Percentiles rank a stretch among this genome's conserved stretches.
These are phyloP conservation scores for Pithecia hirsuta DNA, from an alignment of 2,797 vertebrate species.

Conservation along the genomic window DNA sequence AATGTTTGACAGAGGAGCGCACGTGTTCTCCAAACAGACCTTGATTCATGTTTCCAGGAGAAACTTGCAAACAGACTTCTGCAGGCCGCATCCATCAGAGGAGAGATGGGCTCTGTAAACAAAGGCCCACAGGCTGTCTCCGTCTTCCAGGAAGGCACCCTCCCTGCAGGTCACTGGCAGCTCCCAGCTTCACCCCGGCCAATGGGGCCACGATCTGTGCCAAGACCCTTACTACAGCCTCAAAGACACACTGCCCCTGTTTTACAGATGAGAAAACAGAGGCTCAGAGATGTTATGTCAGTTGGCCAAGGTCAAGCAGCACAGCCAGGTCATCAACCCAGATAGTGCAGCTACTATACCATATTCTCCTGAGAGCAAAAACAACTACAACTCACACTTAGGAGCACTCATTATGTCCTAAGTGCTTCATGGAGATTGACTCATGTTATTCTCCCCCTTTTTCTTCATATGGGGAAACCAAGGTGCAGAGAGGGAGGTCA, in stretches of 20 bases:
- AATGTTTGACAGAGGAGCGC: constrained; percentile 84
- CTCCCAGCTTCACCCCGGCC: background rate
- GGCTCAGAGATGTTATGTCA: background rate
- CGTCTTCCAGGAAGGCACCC: constrained; percentile 59
- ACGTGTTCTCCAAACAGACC: constrained; percentile 88
- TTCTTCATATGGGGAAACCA: background rate
- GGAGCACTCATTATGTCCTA: too few relatives aligned
- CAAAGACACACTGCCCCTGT: background rate
- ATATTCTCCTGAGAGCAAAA: background rate
- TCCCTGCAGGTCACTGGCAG: background rate
- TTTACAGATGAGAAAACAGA: background rate
- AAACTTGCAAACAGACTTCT: constrained; percentile 86
- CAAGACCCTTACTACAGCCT: background rate
- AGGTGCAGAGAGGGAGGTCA: background rate
- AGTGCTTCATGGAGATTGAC: background rate
- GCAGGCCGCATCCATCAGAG: constrained; percentile 85
- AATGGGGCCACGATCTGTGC: background rate
- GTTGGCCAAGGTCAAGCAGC: background rate
- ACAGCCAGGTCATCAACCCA: background rate
- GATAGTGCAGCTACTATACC: too few relatives aligned
- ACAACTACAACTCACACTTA: background rate
- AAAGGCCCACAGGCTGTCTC: constrained; percentile 85
- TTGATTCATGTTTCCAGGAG: constrained; percentile 87
- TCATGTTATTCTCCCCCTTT: background rate
- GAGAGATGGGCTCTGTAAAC: constrained; percentile 86